phyloP scores from a whole-genome alignment of 2,888 invertebrate species.

The Leucozona laternaria region DNA sequence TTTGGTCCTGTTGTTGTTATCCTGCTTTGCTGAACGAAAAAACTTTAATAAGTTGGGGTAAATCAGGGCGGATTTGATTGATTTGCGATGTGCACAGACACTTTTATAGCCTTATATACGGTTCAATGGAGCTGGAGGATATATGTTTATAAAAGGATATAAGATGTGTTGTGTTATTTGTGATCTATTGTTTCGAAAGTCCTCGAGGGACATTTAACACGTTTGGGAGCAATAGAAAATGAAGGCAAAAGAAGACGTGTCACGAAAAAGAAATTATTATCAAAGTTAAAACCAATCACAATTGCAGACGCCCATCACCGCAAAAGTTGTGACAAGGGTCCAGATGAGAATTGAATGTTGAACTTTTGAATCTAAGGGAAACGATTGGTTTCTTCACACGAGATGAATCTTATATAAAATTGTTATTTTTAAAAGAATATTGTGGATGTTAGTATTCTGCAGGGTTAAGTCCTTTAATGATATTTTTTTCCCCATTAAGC shows the following conservation, averaged over 20 bases:
- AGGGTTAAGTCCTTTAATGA: too few species aligned
- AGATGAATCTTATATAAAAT: neutral
- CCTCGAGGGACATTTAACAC: conserved; percentile 42
- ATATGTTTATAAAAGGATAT: conserved; percentile 25
- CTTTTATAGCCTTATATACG: conserved; percentile 53
- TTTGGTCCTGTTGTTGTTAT: neutral
- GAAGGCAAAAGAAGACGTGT: conserved; percentile 14
- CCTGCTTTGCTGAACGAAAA: neutral
- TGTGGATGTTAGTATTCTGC: neutral
- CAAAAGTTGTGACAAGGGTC: conserved; percentile 41
- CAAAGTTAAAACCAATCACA: conserved; percentile 60
- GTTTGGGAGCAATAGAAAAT: conserved; percentile 43
- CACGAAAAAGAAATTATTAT: neutral
- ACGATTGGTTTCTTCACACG: neutral
- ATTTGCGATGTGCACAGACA: conserved; percentile 61
- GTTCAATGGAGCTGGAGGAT: conserved; percentile 43
- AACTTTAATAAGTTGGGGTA: conserved; percentile 52
- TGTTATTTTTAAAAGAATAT: neutral
- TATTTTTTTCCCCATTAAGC: too few species aligned
- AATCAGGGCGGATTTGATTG: conserved; percentile 69
- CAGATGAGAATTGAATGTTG: neutral
- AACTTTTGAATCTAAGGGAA: neutral
- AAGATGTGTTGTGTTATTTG: conserved; percentile 44
- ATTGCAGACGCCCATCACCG: neutral
- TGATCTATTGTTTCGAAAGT: conserved; percentile 63